These are phyloP conservation scores for Helicoverpa assulta DNA, from an alignment of 2,888 invertebrate genomes.

Conservation along the genomic window DNA sequence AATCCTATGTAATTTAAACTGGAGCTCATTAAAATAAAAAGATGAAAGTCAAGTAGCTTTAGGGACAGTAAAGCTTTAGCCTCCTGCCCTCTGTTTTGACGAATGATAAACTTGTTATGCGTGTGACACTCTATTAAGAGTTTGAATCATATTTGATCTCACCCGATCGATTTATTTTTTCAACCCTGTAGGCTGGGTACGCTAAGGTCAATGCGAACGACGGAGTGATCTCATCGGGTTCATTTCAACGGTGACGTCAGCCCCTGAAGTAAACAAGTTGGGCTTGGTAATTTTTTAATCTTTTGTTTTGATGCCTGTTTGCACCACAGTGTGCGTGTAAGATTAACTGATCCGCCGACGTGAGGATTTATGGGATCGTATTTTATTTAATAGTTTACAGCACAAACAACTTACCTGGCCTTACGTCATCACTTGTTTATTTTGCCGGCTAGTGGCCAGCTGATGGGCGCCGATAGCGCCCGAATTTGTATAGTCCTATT, in stretches of 20 bases:
- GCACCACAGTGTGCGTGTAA: constrained; percentile 56
- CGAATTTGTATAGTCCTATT: constrained; percentile 13
- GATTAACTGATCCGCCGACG: constrained; percentile 54
- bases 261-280: constrained; percentile 69
- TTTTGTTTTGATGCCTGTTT: constrained; percentile 68
- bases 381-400: constrained; percentile 57
- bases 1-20: neutral
- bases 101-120: constrained; percentile 20
- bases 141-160: constrained; percentile 24
- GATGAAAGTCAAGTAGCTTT: neutral
- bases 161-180: constrained; percentile 55
- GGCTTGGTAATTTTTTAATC: constrained; percentile 71
- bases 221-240: constrained; percentile 77
- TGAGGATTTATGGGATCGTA: constrained; percentile 59
- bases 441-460: constrained; percentile 31
- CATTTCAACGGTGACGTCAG: constrained; percentile 74
- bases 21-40: neutral
- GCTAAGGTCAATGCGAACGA: constrained; percentile 71
- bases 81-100: constrained; percentile 17
- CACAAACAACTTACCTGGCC: constrained; percentile 43
- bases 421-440: constrained; percentile 51
- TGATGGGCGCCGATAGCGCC: constrained; percentile 21
- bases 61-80: constrained; percentile 21
- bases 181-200: constrained; percentile 65
- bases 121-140: constrained; percentile 25